Base-by-base conservation (phyloP, 2,113 vertebrate species). In the Syrmaticus mikado region DNA sequence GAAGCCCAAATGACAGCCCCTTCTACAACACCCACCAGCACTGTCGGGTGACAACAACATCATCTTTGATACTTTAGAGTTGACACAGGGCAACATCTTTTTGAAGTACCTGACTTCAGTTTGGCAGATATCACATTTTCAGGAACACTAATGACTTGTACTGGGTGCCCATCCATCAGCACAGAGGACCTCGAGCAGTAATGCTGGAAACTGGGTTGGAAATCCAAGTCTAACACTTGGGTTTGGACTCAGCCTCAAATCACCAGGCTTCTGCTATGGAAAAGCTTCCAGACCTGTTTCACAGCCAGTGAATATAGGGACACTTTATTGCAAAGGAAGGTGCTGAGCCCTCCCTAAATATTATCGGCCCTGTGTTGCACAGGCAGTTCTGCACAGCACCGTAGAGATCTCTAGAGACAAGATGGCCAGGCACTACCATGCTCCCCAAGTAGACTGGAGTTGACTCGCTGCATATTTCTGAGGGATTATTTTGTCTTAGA, bases 1-100 rank as follows among this genome's bases (percentile, higher is more conserved):
- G 95, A 97, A 96, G 94, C 92, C 85, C 92, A 85, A 84, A 91
- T 95, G 97, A 98, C 97, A 98, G 94, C 66, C 57, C 74, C 92
- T 88, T 95, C 95, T 95, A 73, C 93, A 96, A 92, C 94, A 85
- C 87, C 96, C 85, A 90, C 78, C 92, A 89, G 87, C 45, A 68
- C 84, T 46, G 74, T 57, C 55, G 11, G 93, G 66, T 94, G 95
- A 97, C 96, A 97, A 61, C 13, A 53, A 12, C 73, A 24, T 85
- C 81, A 67, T 94, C 93, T 94, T 75, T 70, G 89, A 91, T 40
- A 89, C 72, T 55, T 78, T 13, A 46, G 62, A 87, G 52, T 22
- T 96, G 93, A 95, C 85, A 76, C 5, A 81, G 93, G 93, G 60
- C 91, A 90, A 86, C 87, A 28, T 38, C 38, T 73, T 90, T 95